phyloP scores from a whole-genome alignment of 2,888 invertebrate genomes.

The Atrina japonica region DNA sequence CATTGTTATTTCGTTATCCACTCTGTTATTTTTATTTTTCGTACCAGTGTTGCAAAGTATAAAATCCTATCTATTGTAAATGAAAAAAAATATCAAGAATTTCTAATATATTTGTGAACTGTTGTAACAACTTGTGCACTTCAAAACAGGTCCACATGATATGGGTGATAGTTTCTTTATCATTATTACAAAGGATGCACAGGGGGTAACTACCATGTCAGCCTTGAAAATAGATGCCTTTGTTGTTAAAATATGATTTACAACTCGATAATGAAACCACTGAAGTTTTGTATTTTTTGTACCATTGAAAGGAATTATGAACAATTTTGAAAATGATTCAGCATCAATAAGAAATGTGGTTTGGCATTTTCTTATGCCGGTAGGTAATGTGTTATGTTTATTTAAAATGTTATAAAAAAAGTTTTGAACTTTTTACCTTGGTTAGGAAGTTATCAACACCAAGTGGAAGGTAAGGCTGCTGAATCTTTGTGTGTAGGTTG shows the following conservation, averaged over 20 bases:
- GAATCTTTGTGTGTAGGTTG: background rate
- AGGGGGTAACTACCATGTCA: background rate
- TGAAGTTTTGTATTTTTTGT: conserved; percentile 10
- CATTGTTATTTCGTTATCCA: no score
- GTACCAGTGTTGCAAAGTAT: no score
- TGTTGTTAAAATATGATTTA: conserved; percentile 1
- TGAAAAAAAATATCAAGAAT: no score
- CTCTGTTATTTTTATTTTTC: no score
- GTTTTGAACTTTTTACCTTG: background rate
- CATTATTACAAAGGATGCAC: background rate
- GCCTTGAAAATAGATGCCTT: background rate
- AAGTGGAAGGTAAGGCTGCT: background rate
- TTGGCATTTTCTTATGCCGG: background rate
- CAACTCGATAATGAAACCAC: background rate
- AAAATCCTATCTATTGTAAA: no score
- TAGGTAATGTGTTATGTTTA: background rate
- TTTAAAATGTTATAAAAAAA: conserved; percentile 6
- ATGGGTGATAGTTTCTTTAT: no score
- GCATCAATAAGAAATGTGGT: background rate
- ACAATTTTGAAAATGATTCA: background rate
- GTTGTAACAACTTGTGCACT: no score
- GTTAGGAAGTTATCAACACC: background rate
- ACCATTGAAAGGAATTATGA: background rate
- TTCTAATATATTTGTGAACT: no score
- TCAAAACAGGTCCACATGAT: no score